Percentiles rank a stretch among this genome's conserved stretches.
These are phyloP conservation scores for Pseudomyrmex sp. DNA, from an alignment of 1,140 invertebrate species.

Conservation along the genomic window DNA sequence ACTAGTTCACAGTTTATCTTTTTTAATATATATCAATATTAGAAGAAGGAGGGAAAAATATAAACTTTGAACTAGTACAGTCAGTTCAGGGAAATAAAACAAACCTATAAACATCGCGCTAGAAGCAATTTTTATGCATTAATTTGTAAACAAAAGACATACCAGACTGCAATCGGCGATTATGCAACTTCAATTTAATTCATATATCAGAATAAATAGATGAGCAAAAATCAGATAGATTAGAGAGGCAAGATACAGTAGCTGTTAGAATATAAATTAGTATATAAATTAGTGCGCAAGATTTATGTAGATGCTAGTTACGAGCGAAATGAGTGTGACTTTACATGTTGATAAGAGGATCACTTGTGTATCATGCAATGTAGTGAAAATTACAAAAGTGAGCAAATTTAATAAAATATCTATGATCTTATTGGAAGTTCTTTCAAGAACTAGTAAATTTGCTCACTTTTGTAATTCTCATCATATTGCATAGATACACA, in stretches of 20 bases:
- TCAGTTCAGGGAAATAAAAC: no score
- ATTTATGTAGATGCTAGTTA: slow-evolving; percentile 48
- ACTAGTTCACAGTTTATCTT: no score
- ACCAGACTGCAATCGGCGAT: background rate
- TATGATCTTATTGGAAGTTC: background rate
- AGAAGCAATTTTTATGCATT: slow-evolving; percentile 19
- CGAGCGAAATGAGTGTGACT: slow-evolving; percentile 1
- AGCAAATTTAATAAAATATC: no score
- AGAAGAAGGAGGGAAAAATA: no score
- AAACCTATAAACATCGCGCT: background rate
- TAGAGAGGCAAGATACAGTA: slow-evolving; percentile 43
- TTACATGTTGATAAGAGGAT: background rate
- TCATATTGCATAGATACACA: no score
- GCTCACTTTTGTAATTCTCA: no score
- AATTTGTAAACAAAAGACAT: slow-evolving; percentile 9
- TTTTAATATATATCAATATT: no score
- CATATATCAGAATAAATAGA: slow-evolving; percentile 37
- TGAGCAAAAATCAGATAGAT: slow-evolving; percentile 31
- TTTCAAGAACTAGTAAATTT: slow-evolving; percentile 17
- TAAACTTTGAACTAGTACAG: no score
- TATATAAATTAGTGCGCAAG: slow-evolving; percentile 43
- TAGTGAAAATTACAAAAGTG: no score
- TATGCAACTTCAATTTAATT: slow-evolving; percentile 43
- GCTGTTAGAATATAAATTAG: slow-evolving; percentile 22
- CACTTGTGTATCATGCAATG: no score